Evolutionary conservation across 2,888 invertebrate genomes (phyloP).

Genomic region (Plemyria rubiginata): DNA sequence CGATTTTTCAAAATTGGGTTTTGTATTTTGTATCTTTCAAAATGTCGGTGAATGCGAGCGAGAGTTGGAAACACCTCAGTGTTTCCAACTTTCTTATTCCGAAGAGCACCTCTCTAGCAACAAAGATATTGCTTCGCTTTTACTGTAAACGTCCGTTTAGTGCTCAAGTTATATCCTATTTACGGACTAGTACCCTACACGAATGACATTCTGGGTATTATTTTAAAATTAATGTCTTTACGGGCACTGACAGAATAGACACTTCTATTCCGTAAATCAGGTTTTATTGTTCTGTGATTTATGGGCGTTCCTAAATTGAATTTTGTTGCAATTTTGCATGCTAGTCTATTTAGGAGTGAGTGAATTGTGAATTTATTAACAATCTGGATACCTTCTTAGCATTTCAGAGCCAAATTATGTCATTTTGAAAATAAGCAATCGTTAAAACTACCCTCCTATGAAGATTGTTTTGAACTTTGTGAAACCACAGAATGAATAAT

Average conservation of each 20-base stretch:
- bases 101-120: conserved; percentile 29
- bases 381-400: too few species aligned
- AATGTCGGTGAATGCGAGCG: too few species aligned
- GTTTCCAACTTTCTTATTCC: neutral
- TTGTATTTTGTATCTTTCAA: too few species aligned
- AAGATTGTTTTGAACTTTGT: neutral
- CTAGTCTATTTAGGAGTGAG: too few species aligned
- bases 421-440: neutral
- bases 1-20: too few species aligned
- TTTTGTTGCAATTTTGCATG: conserved; percentile 10
- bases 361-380: too few species aligned
- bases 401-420: too few species aligned
- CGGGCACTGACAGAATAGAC: conserved; percentile 18
- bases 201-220: conserved; percentile 38
- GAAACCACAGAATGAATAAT: neutral
- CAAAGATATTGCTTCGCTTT: conserved; percentile 51
- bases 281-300: conserved; percentile 31
- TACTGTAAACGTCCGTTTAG: conserved; percentile 57
- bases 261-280: conserved; percentile 20
- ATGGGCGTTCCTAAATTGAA: conserved; percentile 30
- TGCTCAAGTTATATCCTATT: conserved; percentile 58
- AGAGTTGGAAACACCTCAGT: too few species aligned
- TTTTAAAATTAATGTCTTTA: conserved; percentile 31
- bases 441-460: neutral
- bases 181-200: conserved; percentile 43